These are phyloP conservation scores for Emmelina monodactyla DNA, from an alignment of 2,888 invertebrate genomes.

Conservation along the genomic window DNA sequence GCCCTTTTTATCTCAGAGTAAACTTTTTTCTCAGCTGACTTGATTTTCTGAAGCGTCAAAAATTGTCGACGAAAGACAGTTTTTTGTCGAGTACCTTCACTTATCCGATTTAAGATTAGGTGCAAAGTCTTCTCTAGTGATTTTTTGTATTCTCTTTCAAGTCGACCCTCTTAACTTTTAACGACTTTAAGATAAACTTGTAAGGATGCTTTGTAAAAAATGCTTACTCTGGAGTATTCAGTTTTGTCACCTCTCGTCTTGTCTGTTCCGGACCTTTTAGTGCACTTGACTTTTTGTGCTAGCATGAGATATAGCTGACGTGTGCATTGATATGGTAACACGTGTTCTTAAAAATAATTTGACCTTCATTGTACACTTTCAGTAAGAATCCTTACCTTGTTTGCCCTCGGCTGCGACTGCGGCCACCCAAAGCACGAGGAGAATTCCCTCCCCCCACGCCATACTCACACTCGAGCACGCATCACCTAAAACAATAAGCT, in stretches of 20 bases:
- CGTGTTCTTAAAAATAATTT: no score
- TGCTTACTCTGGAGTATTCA: not conserved
- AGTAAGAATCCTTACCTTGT: conserved; percentile 40
- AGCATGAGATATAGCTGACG: no score
- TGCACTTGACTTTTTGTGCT: no score
- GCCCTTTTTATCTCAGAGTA: conserved; percentile 29
- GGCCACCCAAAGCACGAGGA: conserved; percentile 61
- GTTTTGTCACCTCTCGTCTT: not conserved
- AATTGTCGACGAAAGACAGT: conserved; percentile 24
- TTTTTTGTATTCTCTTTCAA: conserved; percentile 23
- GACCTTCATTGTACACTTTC: no score
- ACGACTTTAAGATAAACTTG: conserved; percentile 24
- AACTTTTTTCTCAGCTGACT: conserved; percentile 16
- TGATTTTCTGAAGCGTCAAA: conserved; percentile 17
- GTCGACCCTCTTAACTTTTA: conserved; percentile 24
- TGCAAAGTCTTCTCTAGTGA: conserved; percentile 30
- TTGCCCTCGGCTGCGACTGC: conserved; percentile 42
- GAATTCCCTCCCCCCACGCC: conserved; percentile 48
- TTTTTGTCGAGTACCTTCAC: conserved; percentile 33
- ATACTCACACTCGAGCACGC: conserved; percentile 47
- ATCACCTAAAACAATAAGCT: conserved; percentile 62
- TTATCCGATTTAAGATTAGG: conserved; percentile 51
- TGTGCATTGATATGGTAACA: no score
- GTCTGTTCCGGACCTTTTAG: no score
- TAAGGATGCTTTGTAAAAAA: conserved; percentile 14